Evolutionary conservation across 2,113 vertebrate genomes (phyloP), one percentile per base, ranked within the genome.

Genomic region (Lynx canadensis): DNA sequence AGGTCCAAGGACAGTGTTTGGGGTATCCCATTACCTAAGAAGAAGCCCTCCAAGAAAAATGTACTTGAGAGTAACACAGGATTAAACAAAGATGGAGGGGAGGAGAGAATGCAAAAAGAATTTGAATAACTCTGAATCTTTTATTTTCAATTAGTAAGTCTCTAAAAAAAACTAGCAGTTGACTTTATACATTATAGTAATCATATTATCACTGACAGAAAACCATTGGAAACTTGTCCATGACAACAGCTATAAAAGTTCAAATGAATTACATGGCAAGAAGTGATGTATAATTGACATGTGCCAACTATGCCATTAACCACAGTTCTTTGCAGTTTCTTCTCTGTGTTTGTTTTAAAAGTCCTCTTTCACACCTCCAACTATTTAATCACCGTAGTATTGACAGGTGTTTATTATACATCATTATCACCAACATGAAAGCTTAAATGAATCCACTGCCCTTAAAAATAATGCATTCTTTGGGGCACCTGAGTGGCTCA

Each of bases 161-260:
- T 41, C 81, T 86, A 87, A 66, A 93, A 95, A 95, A 78, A 83
- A 71, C 63, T 57, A 89, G 31, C 21, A 57, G 41, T 71, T 71
- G 68, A 50, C 33, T 79, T 81, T 73, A 19, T 68, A 68, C 10
- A 1, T 15, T 84, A 74, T 76, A 65, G 23, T 71, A 68, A 83
- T 79, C n/a, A 71, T 88, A 63, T 79, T n/a, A 83, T 23, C 52
- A 89, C 1, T 45, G 36, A 36, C n/a, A 80, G 21, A 87, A 89
- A 52, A 83, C 1, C 52, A 91, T 0, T 74, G 38, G 65, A 36
- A 85, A 84, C 23, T 66, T 91, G 9, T 48, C 65, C 85, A 69
- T 66, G 41, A 82, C 25, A 57, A 48, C 3, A 94, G 52, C 36
- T 65, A 57, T 55, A 82, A 91, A 96, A 66, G 14, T 74, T 85